phyloP scores from a whole-genome alignment of 1,140 invertebrate species.

The Penaeus japonicus region DNA sequence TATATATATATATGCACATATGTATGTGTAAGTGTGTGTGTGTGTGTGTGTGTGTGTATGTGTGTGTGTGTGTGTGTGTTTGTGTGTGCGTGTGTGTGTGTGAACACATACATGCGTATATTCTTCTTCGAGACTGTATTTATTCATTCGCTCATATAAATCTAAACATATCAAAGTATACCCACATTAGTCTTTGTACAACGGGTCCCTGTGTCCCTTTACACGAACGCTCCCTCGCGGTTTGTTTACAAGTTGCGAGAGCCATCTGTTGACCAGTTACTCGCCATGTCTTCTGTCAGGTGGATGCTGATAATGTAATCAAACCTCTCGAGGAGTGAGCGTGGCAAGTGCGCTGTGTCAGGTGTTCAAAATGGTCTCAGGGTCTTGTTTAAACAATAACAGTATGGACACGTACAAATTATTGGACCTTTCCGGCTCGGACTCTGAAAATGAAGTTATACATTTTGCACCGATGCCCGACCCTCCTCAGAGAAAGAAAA shows the following conservation, averaged over 20 bases:
- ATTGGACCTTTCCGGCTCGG: conserved; percentile 39
- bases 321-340: not conserved
- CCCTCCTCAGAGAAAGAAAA: conserved; percentile 46
- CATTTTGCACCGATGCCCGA: conserved; percentile 33
- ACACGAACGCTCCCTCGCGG: no score
- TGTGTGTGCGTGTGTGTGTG: no score
- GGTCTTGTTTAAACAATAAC: conserved; percentile 15
- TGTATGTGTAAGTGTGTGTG: no score
- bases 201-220: not conserved
- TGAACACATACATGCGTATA: not conserved
- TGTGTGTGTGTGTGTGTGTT: no score
- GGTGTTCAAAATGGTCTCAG: conserved; percentile 26
- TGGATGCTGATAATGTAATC: conserved; percentile 24
- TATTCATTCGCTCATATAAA: no score
- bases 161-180: not conserved
- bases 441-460: conserved; percentile 32
- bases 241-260: not conserved
- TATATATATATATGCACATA: no score
- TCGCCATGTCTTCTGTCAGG: not conserved
- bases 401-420: conserved; percentile 48
- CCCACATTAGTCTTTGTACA: no score
- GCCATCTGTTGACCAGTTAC: not conserved
- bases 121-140: not conserved
- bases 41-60: no score
- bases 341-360: not conserved